Base-by-base conservation (phyloP, 2,113 vertebrate genomes). In the Blennius ocellaris region DNA sequence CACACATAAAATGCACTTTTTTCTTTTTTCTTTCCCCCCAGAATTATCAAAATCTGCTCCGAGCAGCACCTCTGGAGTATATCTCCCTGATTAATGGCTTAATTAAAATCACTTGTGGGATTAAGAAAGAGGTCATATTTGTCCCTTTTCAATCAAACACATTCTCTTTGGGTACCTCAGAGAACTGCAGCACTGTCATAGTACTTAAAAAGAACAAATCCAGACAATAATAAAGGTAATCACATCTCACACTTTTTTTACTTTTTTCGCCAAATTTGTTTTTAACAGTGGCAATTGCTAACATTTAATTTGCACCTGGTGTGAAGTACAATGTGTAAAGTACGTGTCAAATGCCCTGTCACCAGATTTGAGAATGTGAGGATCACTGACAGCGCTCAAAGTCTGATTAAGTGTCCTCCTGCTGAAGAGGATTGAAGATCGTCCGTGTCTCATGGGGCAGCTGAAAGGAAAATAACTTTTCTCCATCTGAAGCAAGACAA, bases 51-150 rank as follows among this genome's bases (percentile, higher is more conserved):
- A 78, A 81, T 55, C 48, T 59, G 72, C 70, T 80, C 51, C 51
- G 51, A 82, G 85, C 63, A 73, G 66, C 57, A 81, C 85, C 85
- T 80, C 90, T 55, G 56, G 83, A 82, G 82, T 59, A 71, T 69
- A 61, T 78, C 64, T 80, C 59, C 40, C 87, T 90, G 90, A 93
- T 92, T 91, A 92, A 92, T 89, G 83, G 83, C 83, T 92, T 91
- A 88, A 92, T 92, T 90, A 92, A 91, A 91, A 90, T 71, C 75
- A 83, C 76, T 87, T 73, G 64, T 81, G 89, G 72, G 80, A 88
- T 55, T 87, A 67, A 82, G 59, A 76, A 89, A 80, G 40, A 77
- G 84, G 77, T 89, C 82, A 90, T 78, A 78, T 88, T 86, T 86
- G 81, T 89, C 81, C 84, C 87, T 86, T 71, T 91, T 90, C 83